Evolutionary conservation across 2,888 invertebrate genomes (phyloP), one percentile per base, ranked within the genome.

Genomic region (Idaea dimidiata): DNA sequence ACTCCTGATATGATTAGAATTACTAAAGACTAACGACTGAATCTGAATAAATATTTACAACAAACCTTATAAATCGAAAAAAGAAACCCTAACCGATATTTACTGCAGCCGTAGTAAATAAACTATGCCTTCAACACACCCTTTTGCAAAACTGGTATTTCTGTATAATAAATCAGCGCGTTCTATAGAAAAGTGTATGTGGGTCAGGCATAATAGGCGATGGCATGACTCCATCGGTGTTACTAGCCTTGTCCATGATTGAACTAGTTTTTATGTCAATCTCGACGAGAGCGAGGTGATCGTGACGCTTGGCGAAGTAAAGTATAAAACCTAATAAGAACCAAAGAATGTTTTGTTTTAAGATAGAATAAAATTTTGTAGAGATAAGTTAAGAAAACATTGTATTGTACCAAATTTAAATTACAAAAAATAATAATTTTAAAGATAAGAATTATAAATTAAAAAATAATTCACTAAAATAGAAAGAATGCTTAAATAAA

Each of bases 211-310:
- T 87, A 86, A 87, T 84, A 84, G 84, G 82, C 83, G 77, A 83
- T 83, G 78, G 79, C 78, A 81, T 81, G 78, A 78, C 78, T 82
- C 78, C 78, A 83, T 82, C 79, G 82, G 83, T 83, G 82, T 81
- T 78, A 80, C 83, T 75, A 80, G 82, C 80, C 86, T 84, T 83
- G 87, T 85, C 81, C 86, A 84, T 85, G 84, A 86, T 84, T 83
- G 84, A 80, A 88, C 88, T 79, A 87, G 89, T 90, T 91, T 89
- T 89, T 88, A 78, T 85, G 78, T 81, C 77, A 75, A 75, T 72
- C 78, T 76, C 81, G 80, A 80, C 79, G 81, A 85, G 83, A 83
- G 78, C 88, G 82, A 88, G 84, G 87, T 83, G 81, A 84, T 82
- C 80, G 76, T 43, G 43, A 79, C 56, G 18, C 54, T 77, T 61